phyloP scores from a whole-genome alignment of 2,797 vertebrate species.

The Poecile montanus region DNA sequence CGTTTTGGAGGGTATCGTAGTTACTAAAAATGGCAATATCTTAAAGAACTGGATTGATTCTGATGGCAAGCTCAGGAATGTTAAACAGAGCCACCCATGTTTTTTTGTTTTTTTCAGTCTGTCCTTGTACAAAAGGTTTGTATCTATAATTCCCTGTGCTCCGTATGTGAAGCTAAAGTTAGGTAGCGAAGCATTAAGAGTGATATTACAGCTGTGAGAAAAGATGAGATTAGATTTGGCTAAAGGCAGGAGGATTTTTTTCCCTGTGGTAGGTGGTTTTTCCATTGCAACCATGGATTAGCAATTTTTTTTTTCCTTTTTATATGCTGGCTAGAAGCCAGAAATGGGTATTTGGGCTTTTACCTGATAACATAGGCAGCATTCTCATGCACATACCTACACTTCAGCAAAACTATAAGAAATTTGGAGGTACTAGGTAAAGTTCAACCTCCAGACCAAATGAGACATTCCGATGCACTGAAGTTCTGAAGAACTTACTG shows the following conservation, averaged over 20 bases:
- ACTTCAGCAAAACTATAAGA: not conserved
- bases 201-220: conserved; percentile 40
- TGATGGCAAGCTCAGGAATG: not conserved
- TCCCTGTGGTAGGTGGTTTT: conserved; percentile 43
- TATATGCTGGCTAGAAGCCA: conserved; percentile 43
- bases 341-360: conserved; percentile 19
- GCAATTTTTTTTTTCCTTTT: not conserved
- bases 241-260: conserved; percentile 58
- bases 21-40: conserved; percentile 32
- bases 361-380: not conserved
- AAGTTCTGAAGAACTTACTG: conserved; percentile 56
- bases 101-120: not conserved
- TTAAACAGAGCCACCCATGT: not conserved
- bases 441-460: not conserved
- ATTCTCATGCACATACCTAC: not conserved
- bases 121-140: not conserved
- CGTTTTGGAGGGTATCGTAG: not conserved
- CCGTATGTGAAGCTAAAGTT: not conserved
- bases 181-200: conserved; percentile 6
- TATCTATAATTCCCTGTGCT: conserved; percentile 16
- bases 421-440: not conserved
- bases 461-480: not conserved
- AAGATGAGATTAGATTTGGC: conserved; percentile 56
- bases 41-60: conserved; percentile 30
- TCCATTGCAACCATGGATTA: conserved; percentile 53